Conservation (phyloP, 2,113 vertebrate genomes). For the Orientallactaga bullata region DNA sequence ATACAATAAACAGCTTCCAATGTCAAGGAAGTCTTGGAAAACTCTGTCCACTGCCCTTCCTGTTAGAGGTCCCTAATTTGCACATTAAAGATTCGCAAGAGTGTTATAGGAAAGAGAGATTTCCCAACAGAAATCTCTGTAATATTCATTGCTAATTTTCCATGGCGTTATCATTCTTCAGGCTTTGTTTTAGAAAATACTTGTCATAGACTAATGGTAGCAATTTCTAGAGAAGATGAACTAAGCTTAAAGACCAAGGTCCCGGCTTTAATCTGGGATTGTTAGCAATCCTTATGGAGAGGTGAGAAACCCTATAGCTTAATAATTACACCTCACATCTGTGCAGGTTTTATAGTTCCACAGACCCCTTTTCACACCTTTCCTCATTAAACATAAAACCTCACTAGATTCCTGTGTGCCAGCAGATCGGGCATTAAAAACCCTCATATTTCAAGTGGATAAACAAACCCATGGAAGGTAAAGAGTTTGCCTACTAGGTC, state of each 20-base stretch:
- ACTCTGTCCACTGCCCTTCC: background rate
- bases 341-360: conserved; percentile 61
- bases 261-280: conserved; percentile 40
- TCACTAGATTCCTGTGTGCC: conserved; percentile 45
- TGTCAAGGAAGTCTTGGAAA: background rate
- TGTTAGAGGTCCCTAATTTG: background rate
- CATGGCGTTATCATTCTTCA: background rate
- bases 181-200: conserved; percentile 24
- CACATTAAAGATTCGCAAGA: background rate
- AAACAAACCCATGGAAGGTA: conserved; percentile 42
- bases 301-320: conserved; percentile 48
- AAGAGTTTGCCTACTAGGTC: conserved; percentile 45
- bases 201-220: background rate
- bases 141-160: background rate
- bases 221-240: conserved; percentile 34
- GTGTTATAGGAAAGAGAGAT: background rate
- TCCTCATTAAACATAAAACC: conserved; percentile 71
- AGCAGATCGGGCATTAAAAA: conserved; percentile 53
- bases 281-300: conserved; percentile 58
- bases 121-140: background rate
- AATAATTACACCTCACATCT: conserved; percentile 67
- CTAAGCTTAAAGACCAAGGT: background rate
- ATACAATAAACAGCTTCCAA: background rate
- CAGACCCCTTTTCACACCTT: conserved; percentile 45
- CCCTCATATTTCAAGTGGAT: conserved; percentile 36